These are phyloP conservation scores for Berghia stephanieae DNA, from an alignment of 1,140 invertebrate species.

Conservation along the genomic window DNA sequence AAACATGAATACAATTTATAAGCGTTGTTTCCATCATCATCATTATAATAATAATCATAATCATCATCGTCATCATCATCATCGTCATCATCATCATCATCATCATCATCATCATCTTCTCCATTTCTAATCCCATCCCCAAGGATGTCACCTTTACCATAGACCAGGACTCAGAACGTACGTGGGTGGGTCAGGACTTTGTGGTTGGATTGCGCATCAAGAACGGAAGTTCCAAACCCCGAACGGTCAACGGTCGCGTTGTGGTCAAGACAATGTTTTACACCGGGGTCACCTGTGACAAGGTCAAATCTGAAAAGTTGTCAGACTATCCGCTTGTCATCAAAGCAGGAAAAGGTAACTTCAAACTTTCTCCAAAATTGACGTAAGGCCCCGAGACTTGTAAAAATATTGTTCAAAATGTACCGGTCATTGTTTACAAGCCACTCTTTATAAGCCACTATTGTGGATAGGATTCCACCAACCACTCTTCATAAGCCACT, in stretches of 20 bases:
- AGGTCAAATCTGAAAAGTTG: background rate
- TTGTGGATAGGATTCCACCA: background rate
- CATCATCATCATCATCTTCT: background rate
- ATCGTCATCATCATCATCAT: background rate
- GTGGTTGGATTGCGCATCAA: background rate
- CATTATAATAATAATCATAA: background rate
- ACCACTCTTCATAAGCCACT: background rate
- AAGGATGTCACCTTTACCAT: conserved; percentile 3
- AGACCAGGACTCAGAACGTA: background rate
- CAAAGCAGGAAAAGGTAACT: conserved; percentile 25
- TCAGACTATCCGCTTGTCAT: background rate
- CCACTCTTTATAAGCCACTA: background rate
- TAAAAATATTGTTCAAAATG: too few species aligned
- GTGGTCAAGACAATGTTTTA: conserved; percentile 9
- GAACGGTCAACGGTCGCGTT: conserved; percentile 12
- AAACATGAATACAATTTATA: background rate
- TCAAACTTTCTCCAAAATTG: too few species aligned
- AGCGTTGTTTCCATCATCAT: background rate
- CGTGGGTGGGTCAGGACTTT: background rate
- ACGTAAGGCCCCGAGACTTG: too few species aligned
- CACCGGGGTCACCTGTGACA: conserved; percentile 10
- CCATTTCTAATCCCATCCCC: too few species aligned
- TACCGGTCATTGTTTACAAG: too few species aligned
- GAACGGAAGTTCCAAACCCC: background rate
- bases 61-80: background rate